phyloP scores from a whole-genome alignment of 2,113 vertebrate genomes.

The Marcusenius ussheri region DNA sequence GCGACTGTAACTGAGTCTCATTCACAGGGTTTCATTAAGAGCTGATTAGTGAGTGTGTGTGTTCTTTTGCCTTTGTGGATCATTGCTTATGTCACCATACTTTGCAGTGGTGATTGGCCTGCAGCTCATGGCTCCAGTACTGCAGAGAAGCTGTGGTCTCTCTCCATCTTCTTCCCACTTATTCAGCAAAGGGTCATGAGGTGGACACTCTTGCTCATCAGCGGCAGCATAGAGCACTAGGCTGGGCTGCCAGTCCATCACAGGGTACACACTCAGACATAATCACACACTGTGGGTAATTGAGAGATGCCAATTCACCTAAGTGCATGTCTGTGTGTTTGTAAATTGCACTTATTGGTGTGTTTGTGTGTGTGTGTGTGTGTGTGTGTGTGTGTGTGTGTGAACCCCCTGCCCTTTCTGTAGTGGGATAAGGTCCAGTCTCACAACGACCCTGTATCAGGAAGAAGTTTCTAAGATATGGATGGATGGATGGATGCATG shows the following conservation, averaged over 20 bases:
- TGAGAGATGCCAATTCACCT: not conserved
- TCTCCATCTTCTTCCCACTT: not conserved
- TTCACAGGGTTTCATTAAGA: not conserved
- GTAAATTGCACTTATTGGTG: not conserved
- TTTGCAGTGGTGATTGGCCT: not conserved
- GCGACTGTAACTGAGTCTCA: not conserved
- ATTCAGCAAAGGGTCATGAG: not conserved
- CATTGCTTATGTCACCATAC: not conserved
- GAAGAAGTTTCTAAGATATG: not conserved
- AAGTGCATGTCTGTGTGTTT: not conserved
- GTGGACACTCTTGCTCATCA: not conserved
- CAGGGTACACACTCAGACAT: not conserved
- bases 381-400: not conserved
- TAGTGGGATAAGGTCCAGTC: not conserved
- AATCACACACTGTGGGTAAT: not conserved
- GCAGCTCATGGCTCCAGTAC: not conserved
- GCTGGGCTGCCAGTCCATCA: not conserved
- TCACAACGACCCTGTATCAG: not conserved
- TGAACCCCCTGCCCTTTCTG: not conserved
- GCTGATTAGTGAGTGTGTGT: not conserved
- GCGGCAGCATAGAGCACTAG: not conserved
- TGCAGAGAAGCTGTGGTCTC: not conserved
- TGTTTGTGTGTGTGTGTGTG: not conserved
- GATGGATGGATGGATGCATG: not conserved
- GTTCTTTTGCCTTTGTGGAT: not conserved